Evolutionary conservation across 2,888 invertebrate species (phyloP).

Genomic region (Troides oblongomaculatus): DNA sequence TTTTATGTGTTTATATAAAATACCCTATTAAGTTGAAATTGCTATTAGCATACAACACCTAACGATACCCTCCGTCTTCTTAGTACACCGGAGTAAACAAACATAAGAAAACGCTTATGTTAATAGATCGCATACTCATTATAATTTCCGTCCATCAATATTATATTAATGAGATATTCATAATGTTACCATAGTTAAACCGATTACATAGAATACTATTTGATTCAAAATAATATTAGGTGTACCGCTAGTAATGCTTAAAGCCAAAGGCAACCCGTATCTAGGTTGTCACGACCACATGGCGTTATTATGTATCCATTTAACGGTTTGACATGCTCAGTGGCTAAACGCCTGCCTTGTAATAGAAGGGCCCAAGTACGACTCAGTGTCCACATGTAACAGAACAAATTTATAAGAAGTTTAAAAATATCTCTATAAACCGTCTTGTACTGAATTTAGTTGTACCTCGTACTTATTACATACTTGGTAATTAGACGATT

Average conservation of each 20-base stretch:
- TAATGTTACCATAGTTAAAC: slow-evolving; percentile 1
- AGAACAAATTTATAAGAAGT: no score
- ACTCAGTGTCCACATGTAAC: no score
- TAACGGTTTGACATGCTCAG: not conserved
- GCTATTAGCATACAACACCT: not conserved
- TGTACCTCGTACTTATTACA: no score
- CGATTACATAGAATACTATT: not conserved
- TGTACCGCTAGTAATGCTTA: slow-evolving; percentile 9
- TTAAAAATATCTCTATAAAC: no score
- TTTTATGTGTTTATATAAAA: not conserved
- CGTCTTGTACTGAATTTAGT: no score
- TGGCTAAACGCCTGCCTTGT: no score
- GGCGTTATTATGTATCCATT: slow-evolving; percentile 18
- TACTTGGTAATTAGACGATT: no score
- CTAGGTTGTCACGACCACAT: slow-evolving; percentile 26
- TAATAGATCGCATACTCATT: slow-evolving; percentile 35
- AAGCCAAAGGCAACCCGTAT: slow-evolving; percentile 12
- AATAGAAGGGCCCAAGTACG: not conserved
- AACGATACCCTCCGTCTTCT: not conserved
- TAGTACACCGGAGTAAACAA: not conserved
- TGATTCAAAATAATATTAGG: slow-evolving; percentile 29
- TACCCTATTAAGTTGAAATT: not conserved
- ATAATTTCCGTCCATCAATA: slow-evolving; percentile 36
- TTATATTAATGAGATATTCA: slow-evolving; percentile 36
- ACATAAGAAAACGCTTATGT: slow-evolving; percentile 35